Evolutionary conservation across 2,888 invertebrate species (phyloP).

Genomic region (Bombylius major): DNA sequence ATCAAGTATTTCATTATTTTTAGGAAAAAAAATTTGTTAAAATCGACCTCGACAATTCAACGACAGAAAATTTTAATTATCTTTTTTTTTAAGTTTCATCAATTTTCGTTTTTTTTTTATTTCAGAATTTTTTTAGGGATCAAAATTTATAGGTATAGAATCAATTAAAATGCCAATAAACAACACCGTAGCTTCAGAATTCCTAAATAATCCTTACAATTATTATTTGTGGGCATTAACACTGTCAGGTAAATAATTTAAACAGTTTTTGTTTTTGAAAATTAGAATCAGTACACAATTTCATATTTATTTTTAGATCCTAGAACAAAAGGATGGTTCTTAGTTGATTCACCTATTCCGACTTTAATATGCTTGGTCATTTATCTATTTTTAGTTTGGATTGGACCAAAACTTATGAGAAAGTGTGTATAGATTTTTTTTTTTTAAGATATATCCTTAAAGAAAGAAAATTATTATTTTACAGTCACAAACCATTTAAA

Average conservation of each 20-base stretch:
- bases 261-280: not conserved
- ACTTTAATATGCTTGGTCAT: conserved; percentile 54
- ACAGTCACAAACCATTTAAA: conserved; percentile 53
- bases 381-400: conserved; percentile 65
- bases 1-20: too few species aligned
- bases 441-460: not conserved
- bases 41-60: too few species aligned
- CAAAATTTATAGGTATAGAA: too few species aligned
- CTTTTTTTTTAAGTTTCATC: too few species aligned
- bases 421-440: conserved; percentile 38
- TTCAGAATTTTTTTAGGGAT: too few species aligned
- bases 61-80: too few species aligned
- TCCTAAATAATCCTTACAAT: conserved; percentile 38
- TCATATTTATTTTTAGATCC: conserved; percentile 45
- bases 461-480: not conserved
- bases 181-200: not conserved
- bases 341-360: conserved; percentile 70
- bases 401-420: conserved; percentile 72
- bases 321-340: conserved; percentile 70
- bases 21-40: too few species aligned
- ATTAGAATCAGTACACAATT: not conserved
- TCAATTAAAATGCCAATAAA: too few species aligned
- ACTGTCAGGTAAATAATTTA: conserved; percentile 48
- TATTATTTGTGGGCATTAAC: conserved; percentile 67
- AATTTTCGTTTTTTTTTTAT: too few species aligned